Conservation (phyloP, 2,888 invertebrate species). For the Tetranychus truncatus region DNA sequence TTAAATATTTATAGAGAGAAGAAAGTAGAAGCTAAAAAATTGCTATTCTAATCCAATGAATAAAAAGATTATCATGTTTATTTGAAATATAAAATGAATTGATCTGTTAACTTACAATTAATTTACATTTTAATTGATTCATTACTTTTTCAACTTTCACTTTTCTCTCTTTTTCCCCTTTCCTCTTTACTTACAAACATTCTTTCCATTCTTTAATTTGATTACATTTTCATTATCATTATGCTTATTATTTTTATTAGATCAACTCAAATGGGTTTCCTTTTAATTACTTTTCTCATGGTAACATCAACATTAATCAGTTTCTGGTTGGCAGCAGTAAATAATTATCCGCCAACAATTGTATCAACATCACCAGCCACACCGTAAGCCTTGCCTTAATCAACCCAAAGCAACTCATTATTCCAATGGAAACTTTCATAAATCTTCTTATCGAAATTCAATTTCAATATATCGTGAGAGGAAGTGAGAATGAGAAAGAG, state of each 20-base stretch:
- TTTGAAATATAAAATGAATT: not conserved
- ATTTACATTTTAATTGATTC: not conserved
- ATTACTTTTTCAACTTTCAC: not conserved
- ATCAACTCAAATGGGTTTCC: conserved; percentile 2
- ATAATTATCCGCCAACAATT: conserved; percentile 13
- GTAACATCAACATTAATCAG: not conserved
- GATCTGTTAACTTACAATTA: not conserved
- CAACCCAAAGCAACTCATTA: not conserved
- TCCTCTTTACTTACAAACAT: not conserved
- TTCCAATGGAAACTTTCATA: not conserved
- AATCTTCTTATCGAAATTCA: not conserved
- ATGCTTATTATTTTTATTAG: not conserved
- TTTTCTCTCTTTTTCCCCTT: not conserved
- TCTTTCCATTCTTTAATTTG: too few species aligned
- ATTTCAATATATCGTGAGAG: not conserved
- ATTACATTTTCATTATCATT: not conserved
- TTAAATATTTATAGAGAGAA: too few species aligned
- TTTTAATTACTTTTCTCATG: not conserved
- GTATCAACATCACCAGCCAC: conserved; percentile 10
- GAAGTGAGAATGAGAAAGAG: too few species aligned
- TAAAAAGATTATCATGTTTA: not conserved
- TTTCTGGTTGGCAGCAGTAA: not conserved
- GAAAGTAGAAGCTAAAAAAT: not conserved
- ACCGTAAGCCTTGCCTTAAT: not conserved
- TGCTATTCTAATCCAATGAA: not conserved